Evolutionary conservation across 2,797 vertebrate genomes (phyloP).

Genomic region (Acanthurus tractus): DNA sequence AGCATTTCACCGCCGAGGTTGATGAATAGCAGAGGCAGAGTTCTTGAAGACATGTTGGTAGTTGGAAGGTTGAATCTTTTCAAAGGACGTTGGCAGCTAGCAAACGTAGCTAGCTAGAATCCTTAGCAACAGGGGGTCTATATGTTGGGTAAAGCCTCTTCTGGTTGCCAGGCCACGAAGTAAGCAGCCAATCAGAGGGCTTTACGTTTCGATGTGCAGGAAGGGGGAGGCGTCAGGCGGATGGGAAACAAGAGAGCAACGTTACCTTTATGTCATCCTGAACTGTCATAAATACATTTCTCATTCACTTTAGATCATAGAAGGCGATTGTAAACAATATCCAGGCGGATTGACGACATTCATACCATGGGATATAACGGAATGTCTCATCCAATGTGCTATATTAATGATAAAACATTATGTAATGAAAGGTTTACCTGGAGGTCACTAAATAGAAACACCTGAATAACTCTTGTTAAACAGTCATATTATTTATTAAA

Average conservation of each 20-base stretch:
- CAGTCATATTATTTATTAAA: constrained; percentile 1
- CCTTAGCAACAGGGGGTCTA: neutral
- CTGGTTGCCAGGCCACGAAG: constrained; percentile 88
- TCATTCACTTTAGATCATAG: too few relatives aligned
- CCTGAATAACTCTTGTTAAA: neutral
- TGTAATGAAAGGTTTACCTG: too few relatives aligned
- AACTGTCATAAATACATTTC: too few relatives aligned
- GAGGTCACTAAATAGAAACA: too few relatives aligned
- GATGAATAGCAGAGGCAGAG: constrained; percentile 95
- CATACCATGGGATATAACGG: too few relatives aligned
- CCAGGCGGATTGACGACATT: too few relatives aligned
- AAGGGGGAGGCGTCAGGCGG: neutral
- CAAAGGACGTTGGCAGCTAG: neutral
- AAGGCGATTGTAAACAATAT: too few relatives aligned
- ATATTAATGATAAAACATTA: too few relatives aligned
- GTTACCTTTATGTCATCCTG: too few relatives aligned
- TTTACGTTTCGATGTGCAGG: neutral
- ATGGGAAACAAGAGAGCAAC: too few relatives aligned
- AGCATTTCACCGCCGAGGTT: constrained; percentile 99
- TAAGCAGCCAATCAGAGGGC: constrained; percentile 75
- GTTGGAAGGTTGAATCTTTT: neutral
- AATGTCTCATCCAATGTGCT: too few relatives aligned
- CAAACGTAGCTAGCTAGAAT: constrained; percentile 31
- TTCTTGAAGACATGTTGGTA: constrained; percentile 88
- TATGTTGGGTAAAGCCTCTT: constrained; percentile 72